Conservation (phyloP, 2,888 invertebrate species). For the Noctua comes region DNA sequence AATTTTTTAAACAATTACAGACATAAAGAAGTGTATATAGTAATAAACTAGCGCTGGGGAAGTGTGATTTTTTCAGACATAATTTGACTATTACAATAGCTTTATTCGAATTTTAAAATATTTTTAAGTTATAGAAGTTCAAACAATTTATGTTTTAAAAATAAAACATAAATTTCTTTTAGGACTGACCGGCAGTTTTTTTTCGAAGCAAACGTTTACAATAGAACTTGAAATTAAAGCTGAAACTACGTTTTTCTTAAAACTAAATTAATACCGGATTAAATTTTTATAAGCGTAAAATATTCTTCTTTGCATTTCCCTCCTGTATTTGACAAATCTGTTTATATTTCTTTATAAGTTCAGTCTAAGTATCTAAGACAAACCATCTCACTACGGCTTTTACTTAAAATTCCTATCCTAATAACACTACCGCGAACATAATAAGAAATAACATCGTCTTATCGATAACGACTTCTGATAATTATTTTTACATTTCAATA, state of each 20-base stretch:
- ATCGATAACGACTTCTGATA: neutral
- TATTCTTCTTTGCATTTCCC: neutral
- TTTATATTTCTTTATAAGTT: neutral
- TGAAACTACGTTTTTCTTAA: too few relatives aligned
- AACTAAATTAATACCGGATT: neutral
- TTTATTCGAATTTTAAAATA: neutral
- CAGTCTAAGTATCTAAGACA: neutral
- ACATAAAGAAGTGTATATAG: too few relatives aligned
- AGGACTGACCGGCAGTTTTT: neutral
- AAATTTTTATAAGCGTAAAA: neutral
- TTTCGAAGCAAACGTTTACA: too few relatives aligned
- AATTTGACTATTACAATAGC: neutral
- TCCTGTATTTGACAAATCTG: neutral
- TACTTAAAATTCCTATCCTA: neutral
- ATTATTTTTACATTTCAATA: slow-evolving; percentile 18
- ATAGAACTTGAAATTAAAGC: neutral
- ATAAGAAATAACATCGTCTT: neutral
- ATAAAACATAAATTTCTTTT: neutral
- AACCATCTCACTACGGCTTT: neutral
- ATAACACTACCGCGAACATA: neutral
- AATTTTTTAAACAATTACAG: neutral
- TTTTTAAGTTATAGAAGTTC: neutral
- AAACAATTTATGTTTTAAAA: neutral
- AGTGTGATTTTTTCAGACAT: slow-evolving; percentile 9
- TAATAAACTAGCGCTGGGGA: neutral